phyloP scores from a whole-genome alignment of 2,888 invertebrate species.

The Dolomedes plantarius region DNA sequence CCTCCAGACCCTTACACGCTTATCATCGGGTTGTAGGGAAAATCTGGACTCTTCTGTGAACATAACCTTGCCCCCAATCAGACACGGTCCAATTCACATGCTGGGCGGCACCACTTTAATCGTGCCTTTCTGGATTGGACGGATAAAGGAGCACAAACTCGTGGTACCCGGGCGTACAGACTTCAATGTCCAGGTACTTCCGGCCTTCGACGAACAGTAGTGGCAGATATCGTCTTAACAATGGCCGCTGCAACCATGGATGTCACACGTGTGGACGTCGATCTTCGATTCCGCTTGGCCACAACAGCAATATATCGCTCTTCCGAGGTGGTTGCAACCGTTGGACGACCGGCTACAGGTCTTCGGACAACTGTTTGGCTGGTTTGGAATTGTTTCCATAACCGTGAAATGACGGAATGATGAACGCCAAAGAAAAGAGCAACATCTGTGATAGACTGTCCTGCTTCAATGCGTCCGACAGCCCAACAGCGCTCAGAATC shows the following conservation, averaged over 20 bases:
- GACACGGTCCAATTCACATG: too few species aligned
- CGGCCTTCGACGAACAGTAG: too few species aligned
- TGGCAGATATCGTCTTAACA: not conserved
- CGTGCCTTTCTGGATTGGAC: too few species aligned
- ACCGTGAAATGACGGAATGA: not conserved
- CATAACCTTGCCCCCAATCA: not conserved
- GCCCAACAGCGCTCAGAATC: not conserved
- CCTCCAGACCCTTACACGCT: not conserved
- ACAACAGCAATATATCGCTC: not conserved
- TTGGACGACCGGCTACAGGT: not conserved
- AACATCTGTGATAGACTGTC: too few species aligned
- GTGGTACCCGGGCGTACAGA: too few species aligned
- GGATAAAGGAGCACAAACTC: too few species aligned
- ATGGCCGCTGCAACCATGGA: not conserved
- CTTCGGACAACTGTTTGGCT: not conserved
- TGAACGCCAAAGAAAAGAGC: not conserved
- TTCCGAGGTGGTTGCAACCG: not conserved
- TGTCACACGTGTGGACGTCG: not conserved
- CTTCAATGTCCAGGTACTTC: too few species aligned
- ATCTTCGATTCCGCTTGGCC: not conserved
- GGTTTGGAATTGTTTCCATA: not conserved
- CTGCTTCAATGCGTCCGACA: too few species aligned
- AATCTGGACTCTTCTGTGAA: slow-evolving; percentile 10
- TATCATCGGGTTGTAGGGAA: not conserved
- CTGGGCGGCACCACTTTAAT: too few species aligned